Conservation (phyloP, 2,113 vertebrate genomes). For the Conger conger region DNA sequence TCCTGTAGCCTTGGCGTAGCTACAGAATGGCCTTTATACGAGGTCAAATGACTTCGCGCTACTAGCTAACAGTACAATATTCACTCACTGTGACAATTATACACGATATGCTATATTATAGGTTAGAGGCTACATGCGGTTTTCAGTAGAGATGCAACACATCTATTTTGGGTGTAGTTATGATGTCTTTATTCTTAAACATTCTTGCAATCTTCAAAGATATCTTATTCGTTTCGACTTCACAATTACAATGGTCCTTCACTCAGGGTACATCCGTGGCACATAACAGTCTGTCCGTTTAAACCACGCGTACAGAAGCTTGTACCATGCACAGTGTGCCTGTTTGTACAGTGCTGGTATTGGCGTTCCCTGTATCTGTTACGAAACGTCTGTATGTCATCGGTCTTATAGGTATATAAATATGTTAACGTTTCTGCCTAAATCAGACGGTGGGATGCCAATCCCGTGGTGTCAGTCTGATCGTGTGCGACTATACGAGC, state of each 20-base stretch:
- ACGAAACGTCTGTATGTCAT: neutral
- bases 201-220: too few relatives aligned
- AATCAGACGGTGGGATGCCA: neutral
- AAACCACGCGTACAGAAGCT: neutral
- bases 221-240: too few relatives aligned
- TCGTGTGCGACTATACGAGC: conserved; percentile 61
- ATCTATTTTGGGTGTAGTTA: too few relatives aligned
- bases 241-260: neutral
- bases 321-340: neutral
- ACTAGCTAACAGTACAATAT: neutral
- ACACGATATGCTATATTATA: neutral
- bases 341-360: neutral
- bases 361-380: neutral
- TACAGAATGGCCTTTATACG: neutral
- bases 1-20: neutral
- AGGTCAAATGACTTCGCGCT: neutral
- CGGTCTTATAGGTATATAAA: neutral
- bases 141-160: too few relatives aligned
- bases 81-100: too few relatives aligned
- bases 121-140: neutral
- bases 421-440: neutral
- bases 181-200: too few relatives aligned
- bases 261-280: too few relatives aligned
- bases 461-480: conserved; percentile 1
- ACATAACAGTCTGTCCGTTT: neutral